These are phyloP conservation scores for Hydroisotoma schaefferi DNA, from an alignment of 2,888 invertebrate species.

Conservation along the genomic window DNA sequence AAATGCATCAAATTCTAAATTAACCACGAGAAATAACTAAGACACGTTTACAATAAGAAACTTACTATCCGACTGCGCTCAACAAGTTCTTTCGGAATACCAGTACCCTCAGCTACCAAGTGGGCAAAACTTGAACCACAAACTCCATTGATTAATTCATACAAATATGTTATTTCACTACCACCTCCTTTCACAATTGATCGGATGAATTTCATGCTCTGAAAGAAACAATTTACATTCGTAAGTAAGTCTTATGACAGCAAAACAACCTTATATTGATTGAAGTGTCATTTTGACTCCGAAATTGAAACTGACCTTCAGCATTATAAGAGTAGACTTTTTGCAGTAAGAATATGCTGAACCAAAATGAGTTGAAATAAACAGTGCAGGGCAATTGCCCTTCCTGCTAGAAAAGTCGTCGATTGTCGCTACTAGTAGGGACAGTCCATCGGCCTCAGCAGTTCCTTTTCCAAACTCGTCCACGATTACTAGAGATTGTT, in stretches of 20 bases:
- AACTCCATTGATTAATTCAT: slow-evolving; percentile 62
- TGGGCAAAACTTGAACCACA: slow-evolving; percentile 64
- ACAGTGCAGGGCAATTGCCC: slow-evolving; percentile 65
- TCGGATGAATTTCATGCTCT: slow-evolving; percentile 64
- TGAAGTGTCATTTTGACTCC: too few species aligned
- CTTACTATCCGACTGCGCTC: slow-evolving; percentile 54
- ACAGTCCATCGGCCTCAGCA: slow-evolving; percentile 68
- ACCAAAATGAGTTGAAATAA: slow-evolving; percentile 77
- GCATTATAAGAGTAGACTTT: slow-evolving; percentile 53
- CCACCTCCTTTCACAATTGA: slow-evolving; percentile 53
- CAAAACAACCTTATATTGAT: too few species aligned
- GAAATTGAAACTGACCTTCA: slow-evolving; percentile 56
- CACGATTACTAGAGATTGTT: slow-evolving; percentile 69
- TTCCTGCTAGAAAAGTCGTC: slow-evolving; percentile 63
- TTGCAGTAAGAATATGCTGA: slow-evolving; percentile 59
- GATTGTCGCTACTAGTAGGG: slow-evolving; percentile 67
- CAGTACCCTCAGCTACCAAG: slow-evolving; percentile 62
- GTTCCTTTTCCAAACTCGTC: slow-evolving; percentile 92
- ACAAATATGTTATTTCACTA: slow-evolving; percentile 62
- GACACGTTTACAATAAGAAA: background rate
- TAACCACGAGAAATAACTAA: background rate
- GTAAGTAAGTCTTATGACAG: background rate
- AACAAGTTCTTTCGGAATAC: slow-evolving; percentile 58
- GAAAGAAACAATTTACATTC: slow-evolving; percentile 27
- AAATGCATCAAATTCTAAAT: background rate